Conservation (phyloP, 2,888 invertebrate species). For the Chymomyza fuscimana region DNA sequence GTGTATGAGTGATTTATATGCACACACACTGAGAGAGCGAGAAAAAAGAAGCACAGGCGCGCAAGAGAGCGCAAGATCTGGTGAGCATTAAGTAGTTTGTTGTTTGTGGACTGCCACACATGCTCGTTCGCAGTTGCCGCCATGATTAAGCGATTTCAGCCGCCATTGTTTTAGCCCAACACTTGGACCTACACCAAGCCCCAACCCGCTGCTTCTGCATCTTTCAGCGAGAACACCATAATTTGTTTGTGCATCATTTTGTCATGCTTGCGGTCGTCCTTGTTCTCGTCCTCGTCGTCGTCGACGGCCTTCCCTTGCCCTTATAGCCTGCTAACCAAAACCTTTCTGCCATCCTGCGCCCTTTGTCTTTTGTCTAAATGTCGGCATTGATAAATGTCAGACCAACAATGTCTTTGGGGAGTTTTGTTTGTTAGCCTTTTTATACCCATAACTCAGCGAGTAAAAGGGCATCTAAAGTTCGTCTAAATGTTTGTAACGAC, state of each 20-base stretch:
- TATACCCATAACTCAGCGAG: neutral
- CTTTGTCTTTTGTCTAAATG: slow-evolving; percentile 70
- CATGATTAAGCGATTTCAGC: slow-evolving; percentile 77
- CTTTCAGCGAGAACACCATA: slow-evolving; percentile 32
- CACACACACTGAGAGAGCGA: slow-evolving; percentile 28
- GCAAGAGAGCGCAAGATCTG: neutral
- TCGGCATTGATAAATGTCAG: slow-evolving; percentile 71
- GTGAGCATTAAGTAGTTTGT: slow-evolving; percentile 10
- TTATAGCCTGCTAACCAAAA: slow-evolving; percentile 1
- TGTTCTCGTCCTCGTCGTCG: neutral
- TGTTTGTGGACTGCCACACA: slow-evolving; percentile 44
- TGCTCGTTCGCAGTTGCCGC: slow-evolving; percentile 59
- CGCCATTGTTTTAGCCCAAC: slow-evolving; percentile 64
- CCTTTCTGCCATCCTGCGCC: slow-evolving; percentile 30
- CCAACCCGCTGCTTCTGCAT: neutral
- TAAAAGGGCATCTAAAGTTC: too few species aligned
- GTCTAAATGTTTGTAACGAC: too few species aligned
- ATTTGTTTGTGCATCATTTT: slow-evolving; percentile 68
- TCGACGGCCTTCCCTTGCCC: neutral
- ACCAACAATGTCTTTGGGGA: slow-evolving; percentile 33
- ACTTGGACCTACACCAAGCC: slow-evolving; percentile 24
- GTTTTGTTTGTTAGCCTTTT: slow-evolving; percentile 40
- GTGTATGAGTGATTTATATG: slow-evolving; percentile 64
- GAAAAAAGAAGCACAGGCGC: neutral
- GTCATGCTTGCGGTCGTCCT: slow-evolving; percentile 60